A percentile compares a stretch with the other conserved stretches of the same genome.
These are phyloP conservation scores for Antechinus flavipes DNA, from an alignment of 2,113 vertebrate species.

Conservation along the genomic window DNA sequence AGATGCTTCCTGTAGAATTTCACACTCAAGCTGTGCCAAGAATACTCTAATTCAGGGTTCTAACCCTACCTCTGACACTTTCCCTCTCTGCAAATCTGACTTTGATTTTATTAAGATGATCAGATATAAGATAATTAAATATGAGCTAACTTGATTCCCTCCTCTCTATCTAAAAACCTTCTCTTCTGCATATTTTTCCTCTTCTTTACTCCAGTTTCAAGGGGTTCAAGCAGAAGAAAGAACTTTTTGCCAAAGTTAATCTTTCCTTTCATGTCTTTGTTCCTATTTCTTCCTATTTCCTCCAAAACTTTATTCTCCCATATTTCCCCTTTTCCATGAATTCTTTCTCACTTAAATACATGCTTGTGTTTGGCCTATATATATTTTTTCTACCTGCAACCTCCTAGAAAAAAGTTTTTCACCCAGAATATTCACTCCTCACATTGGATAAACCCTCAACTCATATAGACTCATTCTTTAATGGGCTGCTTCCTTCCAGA, in stretches of 20 bases:
- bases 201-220: neutral
- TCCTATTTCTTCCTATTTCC: neutral
- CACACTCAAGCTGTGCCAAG: neutral
- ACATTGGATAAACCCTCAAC: neutral
- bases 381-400: neutral
- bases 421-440: neutral
- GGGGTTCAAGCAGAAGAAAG: neutral
- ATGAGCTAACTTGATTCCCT: neutral
- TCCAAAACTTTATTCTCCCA: neutral
- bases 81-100: neutral
- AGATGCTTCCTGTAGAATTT: neutral
- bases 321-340: neutral
- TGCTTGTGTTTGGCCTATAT: neutral
- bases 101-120: neutral
- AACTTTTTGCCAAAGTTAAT: neutral
- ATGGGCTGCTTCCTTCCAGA: neutral
- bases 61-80: neutral
- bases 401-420: neutral
- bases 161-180: neutral
- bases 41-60: neutral
- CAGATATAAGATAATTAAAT: neutral
- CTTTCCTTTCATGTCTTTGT: neutral
- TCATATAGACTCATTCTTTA: neutral
- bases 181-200: neutral
- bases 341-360: neutral